A percentile compares a stretch with the other conserved stretches of the same genome.
These are phyloP conservation scores for Megalurothrips usitatus DNA, from an alignment of 2,888 invertebrate species.

Conservation along the genomic window DNA sequence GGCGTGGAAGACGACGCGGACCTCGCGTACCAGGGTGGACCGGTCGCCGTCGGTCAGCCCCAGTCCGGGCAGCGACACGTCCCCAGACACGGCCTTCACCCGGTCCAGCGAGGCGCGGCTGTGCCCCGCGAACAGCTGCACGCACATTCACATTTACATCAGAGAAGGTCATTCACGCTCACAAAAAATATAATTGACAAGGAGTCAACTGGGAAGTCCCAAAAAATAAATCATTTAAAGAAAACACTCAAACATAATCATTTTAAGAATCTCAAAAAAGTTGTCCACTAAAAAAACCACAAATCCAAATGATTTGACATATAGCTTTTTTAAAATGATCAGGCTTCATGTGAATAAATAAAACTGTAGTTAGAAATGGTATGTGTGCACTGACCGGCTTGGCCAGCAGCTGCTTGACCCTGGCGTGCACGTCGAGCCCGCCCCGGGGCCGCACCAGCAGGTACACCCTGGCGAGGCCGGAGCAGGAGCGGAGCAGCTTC, in stretches of 20 bases:
- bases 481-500: slow-evolving; percentile 11
- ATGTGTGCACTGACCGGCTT: neutral
- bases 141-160: neutral
- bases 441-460: neutral
- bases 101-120: slow-evolving; percentile 25
- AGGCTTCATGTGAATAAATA: too few species aligned
- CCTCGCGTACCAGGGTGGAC: slow-evolving; percentile 34
- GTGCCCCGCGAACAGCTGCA: slow-evolving; percentile 31
- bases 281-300: too few species aligned
- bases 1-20: slow-evolving; percentile 40
- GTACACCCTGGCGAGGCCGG: neutral
- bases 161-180: too few species aligned
- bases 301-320: too few species aligned
- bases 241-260: too few species aligned
- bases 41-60: slow-evolving; percentile 35
- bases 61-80: slow-evolving; percentile 34
- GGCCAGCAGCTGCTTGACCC: neutral
- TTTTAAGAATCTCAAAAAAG: too few species aligned
- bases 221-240: too few species aligned
- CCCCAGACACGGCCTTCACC: slow-evolving; percentile 32
- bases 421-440: neutral
- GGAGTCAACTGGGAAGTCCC: too few species aligned
- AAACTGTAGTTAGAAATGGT: too few species aligned
- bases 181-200: too few species aligned
- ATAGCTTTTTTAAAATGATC: too few species aligned